Base-by-base conservation (phyloP, 2,797 vertebrate genomes). In the Tokudaia muenninki region DNA sequence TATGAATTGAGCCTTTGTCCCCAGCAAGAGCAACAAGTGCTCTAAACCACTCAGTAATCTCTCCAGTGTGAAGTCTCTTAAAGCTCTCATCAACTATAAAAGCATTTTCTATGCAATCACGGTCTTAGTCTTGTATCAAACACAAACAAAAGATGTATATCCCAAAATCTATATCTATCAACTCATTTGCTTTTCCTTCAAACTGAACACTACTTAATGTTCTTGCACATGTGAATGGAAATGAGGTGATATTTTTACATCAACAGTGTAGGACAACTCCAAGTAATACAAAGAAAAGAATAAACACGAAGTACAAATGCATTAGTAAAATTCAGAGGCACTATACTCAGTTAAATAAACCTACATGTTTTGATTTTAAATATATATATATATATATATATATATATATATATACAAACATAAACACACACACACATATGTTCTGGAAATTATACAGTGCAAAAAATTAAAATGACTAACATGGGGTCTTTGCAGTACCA, bases 401-500 rank as follows among this genome's bases (percentile, higher is more conserved):
- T 41, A 3, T 41, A 41, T 41, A 41, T 41, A 41, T 41, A 41
- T 41, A 41, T 41, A 41, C 41, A 41, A 41, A 41, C 41, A 41
- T 41, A 41, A 41, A 41, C 41, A 41, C 41, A 41, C 41, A 41
- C 41, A 41, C 41, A 41, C 41, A 41, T 41, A 5, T 74, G 26
- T 41, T 72, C 63, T n/a, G 4, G 29, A 83, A 90, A 10, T 61
- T 70, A 10, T 14, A 47, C 3, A 44, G 2, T 63, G 21, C 10
- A 24, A 10, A 34, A 57, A 83, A 50, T 67, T 83, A 78, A 83
- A 59, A 4, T 74, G 7, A 79, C 4, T 41, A 44, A 59, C 3
- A 2, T 10, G 11, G 21, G 0, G 1, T 37, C 13, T 8, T 65
- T 13, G 24, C 21, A 29, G 2, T n/a, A n/a, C 4, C 5, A 65